A percentile compares a stretch with the other conserved stretches of the same genome.
These are phyloP conservation scores for Amphibalanus amphitrite DNA, from an alignment of 1,140 invertebrate species.

Conservation along the genomic window DNA sequence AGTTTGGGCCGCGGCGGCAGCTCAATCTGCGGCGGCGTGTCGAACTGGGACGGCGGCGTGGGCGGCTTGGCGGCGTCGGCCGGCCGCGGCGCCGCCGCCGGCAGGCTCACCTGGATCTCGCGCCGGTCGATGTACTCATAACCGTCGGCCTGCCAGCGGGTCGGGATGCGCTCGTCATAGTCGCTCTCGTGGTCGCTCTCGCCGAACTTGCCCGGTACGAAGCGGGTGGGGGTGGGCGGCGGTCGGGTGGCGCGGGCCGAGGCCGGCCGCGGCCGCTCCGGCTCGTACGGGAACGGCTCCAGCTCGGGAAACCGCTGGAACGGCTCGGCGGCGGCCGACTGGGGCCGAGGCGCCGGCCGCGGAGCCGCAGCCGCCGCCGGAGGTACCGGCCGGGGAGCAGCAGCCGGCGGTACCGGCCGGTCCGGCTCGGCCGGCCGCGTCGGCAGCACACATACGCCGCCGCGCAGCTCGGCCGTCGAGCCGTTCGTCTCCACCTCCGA, in stretches of 20 bases:
- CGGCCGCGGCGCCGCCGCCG: slow-evolving; percentile 43
- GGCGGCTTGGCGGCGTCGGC: slow-evolving; percentile 36
- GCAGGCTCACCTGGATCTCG: background rate
- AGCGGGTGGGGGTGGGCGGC: slow-evolving; percentile 41
- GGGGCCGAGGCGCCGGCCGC: slow-evolving; percentile 25
- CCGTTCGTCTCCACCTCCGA: background rate
- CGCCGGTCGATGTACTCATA: slow-evolving; percentile 6
- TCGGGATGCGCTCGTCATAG: slow-evolving; percentile 41
- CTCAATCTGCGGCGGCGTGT: slow-evolving; percentile 29
- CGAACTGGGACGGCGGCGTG: slow-evolving; percentile 37
- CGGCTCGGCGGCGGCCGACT: slow-evolving; percentile 21
- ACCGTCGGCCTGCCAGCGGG: slow-evolving; percentile 29
- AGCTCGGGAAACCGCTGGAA: slow-evolving; percentile 18
- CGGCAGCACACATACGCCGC: slow-evolving; percentile 1
- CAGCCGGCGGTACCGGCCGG: background rate
- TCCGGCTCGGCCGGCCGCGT: slow-evolving; percentile 3
- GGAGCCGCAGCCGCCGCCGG: slow-evolving; percentile 12
- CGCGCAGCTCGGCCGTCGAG: background rate
- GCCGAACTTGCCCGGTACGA: slow-evolving; percentile 46
- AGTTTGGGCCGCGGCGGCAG: slow-evolving; percentile 35
- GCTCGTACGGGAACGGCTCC: slow-evolving; percentile 32
- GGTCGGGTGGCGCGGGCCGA: slow-evolving; percentile 23
- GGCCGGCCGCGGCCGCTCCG: slow-evolving; percentile 21
- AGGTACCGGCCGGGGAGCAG: slow-evolving; percentile 12
- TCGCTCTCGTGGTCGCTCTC: slow-evolving; percentile 57